These are phyloP conservation scores for Xiphias gladius DNA, from an alignment of 2,113 vertebrate genomes.

Conservation along the genomic window DNA sequence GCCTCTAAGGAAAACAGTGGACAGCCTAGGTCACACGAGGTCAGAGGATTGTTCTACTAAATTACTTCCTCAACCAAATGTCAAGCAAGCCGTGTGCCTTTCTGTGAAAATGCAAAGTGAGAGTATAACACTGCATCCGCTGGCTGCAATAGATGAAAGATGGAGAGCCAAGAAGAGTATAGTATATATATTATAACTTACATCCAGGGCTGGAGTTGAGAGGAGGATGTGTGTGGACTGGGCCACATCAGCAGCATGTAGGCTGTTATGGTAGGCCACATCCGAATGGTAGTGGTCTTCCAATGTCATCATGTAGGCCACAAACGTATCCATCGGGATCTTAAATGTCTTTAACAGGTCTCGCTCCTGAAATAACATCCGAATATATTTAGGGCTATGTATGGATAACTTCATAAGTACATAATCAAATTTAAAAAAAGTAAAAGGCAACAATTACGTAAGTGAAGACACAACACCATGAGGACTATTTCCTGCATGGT, in stretches of 20 bases:
- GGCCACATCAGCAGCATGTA: conserved; percentile 97
- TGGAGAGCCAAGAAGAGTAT: neutral
- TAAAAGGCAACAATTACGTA: neutral
- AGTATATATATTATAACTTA: conserved; percentile 82
- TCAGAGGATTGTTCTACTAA: neutral
- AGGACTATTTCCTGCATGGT: neutral
- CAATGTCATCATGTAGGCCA: conserved; percentile 98
- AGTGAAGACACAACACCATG: neutral
- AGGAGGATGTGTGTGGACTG: conserved; percentile 98
- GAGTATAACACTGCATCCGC: neutral
- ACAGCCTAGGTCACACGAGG: neutral
- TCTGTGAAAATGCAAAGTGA: neutral
- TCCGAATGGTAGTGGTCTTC: conserved; percentile 98
- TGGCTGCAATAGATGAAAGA: neutral
- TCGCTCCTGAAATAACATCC: conserved; percentile 86
- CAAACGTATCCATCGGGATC: conserved; percentile 94
- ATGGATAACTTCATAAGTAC: neutral
- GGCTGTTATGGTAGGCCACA: conserved; percentile 98
- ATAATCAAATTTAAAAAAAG: neutral
- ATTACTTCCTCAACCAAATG: neutral
- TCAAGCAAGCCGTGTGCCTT: neutral
- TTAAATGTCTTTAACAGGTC: conserved; percentile 97
- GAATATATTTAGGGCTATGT: neutral
- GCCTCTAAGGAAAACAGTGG: neutral
- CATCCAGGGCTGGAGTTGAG: conserved; percentile 96